Conservation (phyloP, 2,113 vertebrate genomes). For the Empidonax traillii region DNA sequence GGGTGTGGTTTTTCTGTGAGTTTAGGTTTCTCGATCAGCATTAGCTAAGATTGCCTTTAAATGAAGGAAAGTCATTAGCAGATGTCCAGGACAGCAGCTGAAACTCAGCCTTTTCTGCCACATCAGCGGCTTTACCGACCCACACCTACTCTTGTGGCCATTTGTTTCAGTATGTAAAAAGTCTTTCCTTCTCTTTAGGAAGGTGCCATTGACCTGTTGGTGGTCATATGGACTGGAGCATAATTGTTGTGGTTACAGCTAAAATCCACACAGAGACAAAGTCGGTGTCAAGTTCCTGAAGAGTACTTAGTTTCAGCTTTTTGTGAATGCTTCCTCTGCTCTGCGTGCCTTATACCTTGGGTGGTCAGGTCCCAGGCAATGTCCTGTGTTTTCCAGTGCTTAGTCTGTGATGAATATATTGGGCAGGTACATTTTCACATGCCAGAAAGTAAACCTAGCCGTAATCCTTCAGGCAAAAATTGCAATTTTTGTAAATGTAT, state of each 20-base stretch:
- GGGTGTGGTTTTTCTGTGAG: not conserved
- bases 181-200: not conserved
- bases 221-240: not conserved
- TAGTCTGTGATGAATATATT: not conserved
- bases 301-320: not conserved
- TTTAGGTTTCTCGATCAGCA: not conserved
- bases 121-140: not conserved
- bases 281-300: not conserved
- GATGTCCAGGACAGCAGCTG: not conserved
- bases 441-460: not conserved
- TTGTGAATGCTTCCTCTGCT: not conserved
- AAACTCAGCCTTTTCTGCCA: not conserved
- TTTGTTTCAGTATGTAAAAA: not conserved
- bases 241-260: not conserved
- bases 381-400: not conserved
- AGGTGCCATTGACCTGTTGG: not conserved
- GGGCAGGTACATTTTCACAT: not conserved
- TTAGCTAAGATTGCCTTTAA: not conserved
- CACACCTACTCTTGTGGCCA: not conserved
- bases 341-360: rapidly evolving
- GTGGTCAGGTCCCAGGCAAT: not conserved
- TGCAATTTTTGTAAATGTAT: not conserved
- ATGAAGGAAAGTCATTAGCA: not conserved
- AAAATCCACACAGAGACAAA: not conserved
- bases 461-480: not conserved